Evolutionary conservation across 2,888 invertebrate species (phyloP).

Genomic region (Synanthedon vespiformis): DNA sequence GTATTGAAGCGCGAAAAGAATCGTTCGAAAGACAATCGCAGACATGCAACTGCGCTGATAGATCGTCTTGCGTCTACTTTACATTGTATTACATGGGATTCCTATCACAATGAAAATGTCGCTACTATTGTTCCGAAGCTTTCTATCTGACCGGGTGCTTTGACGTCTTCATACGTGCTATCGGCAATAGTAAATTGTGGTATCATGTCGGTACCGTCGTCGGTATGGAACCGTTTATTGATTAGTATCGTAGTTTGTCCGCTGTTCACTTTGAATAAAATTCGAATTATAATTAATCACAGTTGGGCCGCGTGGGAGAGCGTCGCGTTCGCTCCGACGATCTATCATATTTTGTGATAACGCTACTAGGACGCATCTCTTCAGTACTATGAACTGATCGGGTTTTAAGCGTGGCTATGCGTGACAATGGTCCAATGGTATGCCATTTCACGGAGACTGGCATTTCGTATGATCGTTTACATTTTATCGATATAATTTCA

Average conservation of each 20-base stretch:
- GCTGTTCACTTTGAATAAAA: conserved; percentile 71
- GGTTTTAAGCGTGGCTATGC: conserved; percentile 16
- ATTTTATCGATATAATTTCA: neutral
- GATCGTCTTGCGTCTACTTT: conserved; percentile 23
- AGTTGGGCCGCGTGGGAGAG: conserved; percentile 64
- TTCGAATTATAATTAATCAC: conserved; percentile 72
- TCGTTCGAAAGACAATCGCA: neutral
- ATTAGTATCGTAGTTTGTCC: conserved; percentile 69
- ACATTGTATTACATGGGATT: conserved; percentile 32
- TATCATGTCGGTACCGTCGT: conserved; percentile 64
- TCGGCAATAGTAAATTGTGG: conserved; percentile 64
- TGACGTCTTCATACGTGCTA: conserved; percentile 65
- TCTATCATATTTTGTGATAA: conserved; percentile 71
- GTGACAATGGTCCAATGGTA: conserved; percentile 21
- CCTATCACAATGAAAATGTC: conserved; percentile 45
- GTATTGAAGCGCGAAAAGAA: neutral
- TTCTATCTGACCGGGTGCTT: conserved; percentile 43
- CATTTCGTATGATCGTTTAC: conserved; percentile 20
- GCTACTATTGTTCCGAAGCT: conserved; percentile 51
- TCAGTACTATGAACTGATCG: conserved; percentile 55
- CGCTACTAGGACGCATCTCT: conserved; percentile 61
- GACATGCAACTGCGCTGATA: conserved; percentile 14
- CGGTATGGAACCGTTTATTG: conserved; percentile 70
- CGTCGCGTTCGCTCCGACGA: conserved; percentile 56
- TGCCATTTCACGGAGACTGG: conserved; percentile 10